Evolutionary conservation across 2,113 vertebrate genomes (phyloP).

Genomic region (Xyliphius kryptos): DNA sequence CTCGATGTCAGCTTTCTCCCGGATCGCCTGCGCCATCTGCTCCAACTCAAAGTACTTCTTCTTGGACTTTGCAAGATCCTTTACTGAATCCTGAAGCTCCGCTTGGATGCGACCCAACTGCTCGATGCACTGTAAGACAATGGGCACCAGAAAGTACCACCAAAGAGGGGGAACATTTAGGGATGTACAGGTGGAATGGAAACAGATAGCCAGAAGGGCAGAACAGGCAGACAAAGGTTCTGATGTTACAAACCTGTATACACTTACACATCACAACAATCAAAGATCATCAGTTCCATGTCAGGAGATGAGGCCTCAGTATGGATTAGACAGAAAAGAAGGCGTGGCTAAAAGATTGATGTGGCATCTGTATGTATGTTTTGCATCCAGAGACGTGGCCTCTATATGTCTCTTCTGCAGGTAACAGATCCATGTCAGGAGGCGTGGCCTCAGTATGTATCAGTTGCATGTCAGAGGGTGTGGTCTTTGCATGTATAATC

Average conservation of each 20-base stretch:
- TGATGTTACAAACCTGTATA: too few relatives aligned
- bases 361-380: too few relatives aligned
- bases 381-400: background rate
- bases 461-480: background rate
- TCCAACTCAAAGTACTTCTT: slow-evolving; percentile 98
- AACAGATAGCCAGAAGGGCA: too few relatives aligned
- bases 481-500: background rate
- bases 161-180: background rate
- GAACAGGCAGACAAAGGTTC: too few relatives aligned
- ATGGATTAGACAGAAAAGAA: too few relatives aligned
- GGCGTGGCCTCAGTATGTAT: too few relatives aligned
- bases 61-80: slow-evolving; percentile 97
- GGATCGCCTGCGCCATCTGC: slow-evolving; percentile 94
- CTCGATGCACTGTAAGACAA: slow-evolving; percentile 78
- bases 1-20: slow-evolving; percentile 97
- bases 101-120: slow-evolving; percentile 91
- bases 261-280: too few relatives aligned
- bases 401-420: background rate
- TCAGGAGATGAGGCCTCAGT: too few relatives aligned
- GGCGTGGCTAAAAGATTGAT: too few relatives aligned
- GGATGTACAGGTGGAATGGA: too few relatives aligned
- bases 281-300: too few relatives aligned
- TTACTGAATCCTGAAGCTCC: slow-evolving; percentile 94
- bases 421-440: background rate
- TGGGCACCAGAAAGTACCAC: slow-evolving; percentile 2